These are phyloP conservation scores for Phthorimaea operculella DNA, from an alignment of 1,140 invertebrate species.

Conservation along the genomic window DNA sequence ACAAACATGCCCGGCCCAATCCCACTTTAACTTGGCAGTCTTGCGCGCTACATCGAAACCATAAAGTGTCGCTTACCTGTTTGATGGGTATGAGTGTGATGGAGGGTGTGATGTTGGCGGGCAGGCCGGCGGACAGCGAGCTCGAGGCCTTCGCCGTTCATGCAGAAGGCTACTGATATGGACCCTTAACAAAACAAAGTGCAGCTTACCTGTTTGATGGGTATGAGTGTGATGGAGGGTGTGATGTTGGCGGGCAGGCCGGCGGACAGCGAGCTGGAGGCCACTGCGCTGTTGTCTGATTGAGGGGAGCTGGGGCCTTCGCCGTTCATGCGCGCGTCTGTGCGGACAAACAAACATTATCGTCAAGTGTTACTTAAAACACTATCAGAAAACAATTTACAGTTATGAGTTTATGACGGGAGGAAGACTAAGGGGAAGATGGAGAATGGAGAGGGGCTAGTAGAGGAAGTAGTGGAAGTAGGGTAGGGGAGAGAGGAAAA, in stretches of 20 bases:
- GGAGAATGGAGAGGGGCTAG: too few species aligned
- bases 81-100: conserved; percentile 89
- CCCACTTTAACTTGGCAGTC: too few species aligned
- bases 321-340: conserved; percentile 62
- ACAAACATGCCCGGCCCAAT: too few species aligned
- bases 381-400: too few species aligned
- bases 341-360: neutral
- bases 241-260: conserved; percentile 72
- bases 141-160: conserved; percentile 73
- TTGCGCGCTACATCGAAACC: too few species aligned
- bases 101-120: conserved; percentile 78
- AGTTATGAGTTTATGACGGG: too few species aligned
- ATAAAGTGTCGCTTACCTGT: conserved; percentile 75
- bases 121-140: conserved; percentile 66
- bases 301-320: conserved; percentile 78
- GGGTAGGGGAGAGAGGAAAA: too few species aligned
- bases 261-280: conserved; percentile 73
- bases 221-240: conserved; percentile 86
- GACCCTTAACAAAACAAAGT: too few species aligned
- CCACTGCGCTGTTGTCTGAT: conserved; percentile 80
- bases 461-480: too few species aligned
- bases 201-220: conserved; percentile 78
- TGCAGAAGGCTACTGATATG: too few species aligned
- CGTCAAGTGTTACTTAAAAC: too few species aligned
- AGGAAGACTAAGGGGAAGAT: too few species aligned